Conservation (phyloP, 2,113 vertebrate species). For the Beaufortia kweichowensis region DNA sequence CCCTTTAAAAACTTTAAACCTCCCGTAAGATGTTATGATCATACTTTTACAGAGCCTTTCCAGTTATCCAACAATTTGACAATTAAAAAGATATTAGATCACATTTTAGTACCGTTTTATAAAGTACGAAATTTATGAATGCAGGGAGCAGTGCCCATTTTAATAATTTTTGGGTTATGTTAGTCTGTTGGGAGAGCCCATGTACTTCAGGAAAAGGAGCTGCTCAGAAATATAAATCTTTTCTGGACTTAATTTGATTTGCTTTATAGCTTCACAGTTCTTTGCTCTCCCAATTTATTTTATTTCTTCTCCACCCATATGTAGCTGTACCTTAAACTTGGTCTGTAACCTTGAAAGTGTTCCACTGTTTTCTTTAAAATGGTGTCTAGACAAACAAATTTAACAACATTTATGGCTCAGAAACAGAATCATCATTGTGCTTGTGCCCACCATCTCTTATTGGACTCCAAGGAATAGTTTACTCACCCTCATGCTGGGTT, state of each 20-base stretch:
- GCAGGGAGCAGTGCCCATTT: not conserved
- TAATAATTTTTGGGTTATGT: conserved; percentile 7
- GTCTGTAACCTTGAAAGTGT: conserved; percentile 35
- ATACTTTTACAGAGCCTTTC: not conserved
- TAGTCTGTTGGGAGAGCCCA: conserved; percentile 4
- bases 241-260: conserved; percentile 36
- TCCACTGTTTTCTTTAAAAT: conserved; percentile 41
- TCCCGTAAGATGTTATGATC: not conserved
- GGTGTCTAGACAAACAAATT: conserved; percentile 50
- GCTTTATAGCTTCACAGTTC: conserved; percentile 16
- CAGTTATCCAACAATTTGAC: not conserved
- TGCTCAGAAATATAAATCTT: not conserved
- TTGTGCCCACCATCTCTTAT: not conserved
- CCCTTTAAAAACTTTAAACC: no score
- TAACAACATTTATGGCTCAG: conserved; percentile 42
- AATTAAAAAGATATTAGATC: conserved; percentile 15
- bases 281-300: conserved; percentile 10
- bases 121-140: not conserved
- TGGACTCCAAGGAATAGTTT: conserved; percentile 19
- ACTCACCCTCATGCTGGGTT: no score
- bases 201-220: conserved; percentile 6
- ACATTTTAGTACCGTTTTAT: no score
- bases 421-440: conserved; percentile 44
- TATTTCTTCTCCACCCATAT: not conserved
- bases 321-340: conserved; percentile 19